phyloP scores from a whole-genome alignment of 2,888 invertebrate species.

The Zeuzera pyrina region DNA sequence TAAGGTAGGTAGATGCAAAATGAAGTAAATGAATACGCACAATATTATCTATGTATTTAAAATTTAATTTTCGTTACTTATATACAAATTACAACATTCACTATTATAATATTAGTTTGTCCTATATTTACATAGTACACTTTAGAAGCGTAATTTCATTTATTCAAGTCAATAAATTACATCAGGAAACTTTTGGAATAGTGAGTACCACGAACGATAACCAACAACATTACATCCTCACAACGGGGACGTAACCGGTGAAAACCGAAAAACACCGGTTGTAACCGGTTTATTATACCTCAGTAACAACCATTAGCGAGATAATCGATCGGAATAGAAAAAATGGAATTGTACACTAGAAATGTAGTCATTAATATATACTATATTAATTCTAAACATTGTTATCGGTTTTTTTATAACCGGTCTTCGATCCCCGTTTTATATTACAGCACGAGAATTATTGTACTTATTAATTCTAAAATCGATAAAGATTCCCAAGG shows the following conservation, averaged over 20 bases:
- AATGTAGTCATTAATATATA: conserved; percentile 26
- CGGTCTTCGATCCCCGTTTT: conserved; percentile 33
- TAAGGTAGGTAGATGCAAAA: conserved; percentile 13
- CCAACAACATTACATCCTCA: conserved; percentile 39
- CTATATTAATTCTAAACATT: background rate
- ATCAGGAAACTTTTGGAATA: conserved; percentile 62
- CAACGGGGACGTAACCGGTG: conserved; percentile 33
- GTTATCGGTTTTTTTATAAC: conserved; percentile 4
- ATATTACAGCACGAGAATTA: conserved; percentile 30
- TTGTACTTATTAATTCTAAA: conserved; percentile 54
- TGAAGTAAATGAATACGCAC: conserved; percentile 47
- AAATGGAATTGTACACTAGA: conserved; percentile 58
- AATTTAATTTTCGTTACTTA: conserved; percentile 73
- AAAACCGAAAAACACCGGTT: background rate
- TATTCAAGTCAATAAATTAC: conserved; percentile 62
- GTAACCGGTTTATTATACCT: background rate
- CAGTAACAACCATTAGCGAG: conserved; percentile 1
- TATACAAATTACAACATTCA: conserved; percentile 74
- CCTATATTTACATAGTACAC: conserved; percentile 72
- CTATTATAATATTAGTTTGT: conserved; percentile 69
- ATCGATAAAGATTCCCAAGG: conserved; percentile 67
- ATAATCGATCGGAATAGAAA: conserved; percentile 44
- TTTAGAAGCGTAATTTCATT: conserved; percentile 70
- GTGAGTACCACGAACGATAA: conserved; percentile 40
- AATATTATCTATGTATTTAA: conserved; percentile 71